Base-by-base conservation (phyloP, 2,888 invertebrate genomes). In the Eretmocerus hayati region DNA sequence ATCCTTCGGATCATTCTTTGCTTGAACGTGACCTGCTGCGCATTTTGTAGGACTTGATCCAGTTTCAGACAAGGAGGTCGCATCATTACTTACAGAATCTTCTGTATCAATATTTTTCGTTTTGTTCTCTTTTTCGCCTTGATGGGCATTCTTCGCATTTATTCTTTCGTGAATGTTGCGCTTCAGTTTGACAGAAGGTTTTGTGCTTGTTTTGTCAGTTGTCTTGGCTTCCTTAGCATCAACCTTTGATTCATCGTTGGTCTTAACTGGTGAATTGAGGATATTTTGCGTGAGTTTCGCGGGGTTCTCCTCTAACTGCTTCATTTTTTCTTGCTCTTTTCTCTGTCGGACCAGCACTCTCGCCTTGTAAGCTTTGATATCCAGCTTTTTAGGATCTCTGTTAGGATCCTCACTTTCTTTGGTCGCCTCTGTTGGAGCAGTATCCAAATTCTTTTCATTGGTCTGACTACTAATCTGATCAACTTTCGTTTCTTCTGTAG, bases 331-430 rank as follows among this genome's bases (percentile, higher is more conserved):
- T 5, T 44, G 41, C 2, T 42, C 36, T 16, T 54, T 56, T 37
- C 54, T 59, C 44, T 56, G 51, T n/a, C 63, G 60, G 16, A 61
- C 61, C 2, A 61, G 46, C 1, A 62, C 39, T 4, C 70, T 62
- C 23, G 62, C 65, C 43, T 68, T 67, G 26, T 69, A 70, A 1
- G 62, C 59, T 35, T 63, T 62, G 22, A 69, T 64, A 16, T 68
- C 66, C 15, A 69, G 56, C 43, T 66, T 67, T 23, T 62, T 68
- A 3, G 57, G 32, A 26, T 26, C 26, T 19, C 52, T 45, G 16
- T 53, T 52, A 2, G 47, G 41, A 46, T 51, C 32, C 4, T 18
- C 23, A 2, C 40, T 18, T n/a, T 45, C 15, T 11, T 11, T 18
- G 22, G 15, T 20, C n/a, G 18, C 15, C 3, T 31, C 18, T 13